Evolutionary conservation across 2,797 vertebrate species (phyloP).

Genomic region (Pelodytes ibericus): DNA sequence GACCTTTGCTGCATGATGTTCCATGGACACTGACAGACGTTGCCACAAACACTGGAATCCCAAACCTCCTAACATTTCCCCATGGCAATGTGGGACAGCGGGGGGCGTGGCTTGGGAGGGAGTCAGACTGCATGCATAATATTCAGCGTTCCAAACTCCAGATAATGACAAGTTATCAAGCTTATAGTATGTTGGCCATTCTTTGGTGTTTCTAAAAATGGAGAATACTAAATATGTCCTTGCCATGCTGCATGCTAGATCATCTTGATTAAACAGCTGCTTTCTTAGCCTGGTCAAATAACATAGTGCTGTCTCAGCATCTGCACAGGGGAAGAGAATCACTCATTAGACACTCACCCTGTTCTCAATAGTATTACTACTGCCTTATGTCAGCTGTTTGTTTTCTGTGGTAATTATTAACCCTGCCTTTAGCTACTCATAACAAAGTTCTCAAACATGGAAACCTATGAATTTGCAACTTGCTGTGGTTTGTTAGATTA

Average conservation of each 20-base stretch:
- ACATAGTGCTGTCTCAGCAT: slow-evolving; percentile 30
- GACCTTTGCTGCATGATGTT: no score
- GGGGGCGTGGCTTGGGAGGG: no score
- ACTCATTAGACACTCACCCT: not conserved
- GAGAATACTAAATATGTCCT: not conserved
- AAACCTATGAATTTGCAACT: not conserved
- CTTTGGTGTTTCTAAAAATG: slow-evolving; percentile 12
- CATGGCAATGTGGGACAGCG: no score
- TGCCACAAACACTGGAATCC: no score
- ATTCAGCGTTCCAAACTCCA: no score
- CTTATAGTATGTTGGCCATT: not conserved
- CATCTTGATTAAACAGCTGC: slow-evolving; percentile 9
- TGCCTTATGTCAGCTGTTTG: slow-evolving; percentile 1
- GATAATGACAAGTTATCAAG: no score
- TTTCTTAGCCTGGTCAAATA: not conserved
- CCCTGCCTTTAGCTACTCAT: not conserved
- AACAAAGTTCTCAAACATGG: not conserved
- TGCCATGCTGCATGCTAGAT: not conserved
- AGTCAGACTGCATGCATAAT: no score
- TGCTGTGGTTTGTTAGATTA: not conserved
- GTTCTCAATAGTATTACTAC: not conserved
- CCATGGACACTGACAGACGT: no score
- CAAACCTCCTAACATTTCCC: no score
- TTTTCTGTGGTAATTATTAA: slow-evolving; percentile 1
- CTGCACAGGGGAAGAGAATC: slow-evolving; percentile 1